A percentile compares a stretch with the other conserved stretches of the same genome.
Conservation (phyloP, 1,140 invertebrate species). For the Drosophila novamexicana region DNA sequence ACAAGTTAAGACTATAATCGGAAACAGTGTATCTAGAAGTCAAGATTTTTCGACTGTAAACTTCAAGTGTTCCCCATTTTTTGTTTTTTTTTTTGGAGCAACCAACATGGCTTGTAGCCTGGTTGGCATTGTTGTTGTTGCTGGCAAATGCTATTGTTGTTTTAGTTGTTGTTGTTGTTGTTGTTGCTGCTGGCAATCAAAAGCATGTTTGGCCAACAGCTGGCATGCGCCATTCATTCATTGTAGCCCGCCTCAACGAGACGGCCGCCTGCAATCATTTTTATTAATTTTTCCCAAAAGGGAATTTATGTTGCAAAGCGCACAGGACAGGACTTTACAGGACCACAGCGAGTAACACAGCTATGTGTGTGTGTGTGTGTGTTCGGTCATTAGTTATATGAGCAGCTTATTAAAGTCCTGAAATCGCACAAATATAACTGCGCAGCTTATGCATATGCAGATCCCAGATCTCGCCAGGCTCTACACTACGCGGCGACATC, state of each 20-base stretch:
- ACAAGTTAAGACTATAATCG: neutral
- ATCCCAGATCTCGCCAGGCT: neutral
- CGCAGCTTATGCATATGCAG: conserved; percentile 9
- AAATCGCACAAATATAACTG: neutral
- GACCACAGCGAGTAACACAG: neutral
- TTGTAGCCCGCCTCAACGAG: conserved; percentile 50
- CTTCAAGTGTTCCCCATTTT: neutral
- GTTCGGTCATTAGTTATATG: conserved; percentile 72
- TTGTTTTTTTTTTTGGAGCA: conserved; percentile 22
- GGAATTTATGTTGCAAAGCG: conserved; percentile 70
- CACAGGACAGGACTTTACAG: conserved; percentile 15
- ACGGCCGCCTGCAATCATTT: conserved; percentile 74
- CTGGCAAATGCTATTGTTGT: conserved; percentile 12
- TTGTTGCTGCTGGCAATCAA: conserved; percentile 72
- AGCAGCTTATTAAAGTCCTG: conserved; percentile 62
- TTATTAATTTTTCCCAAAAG: conserved; percentile 80
- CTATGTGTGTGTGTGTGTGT: neutral
- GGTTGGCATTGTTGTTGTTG: conserved; percentile 17
- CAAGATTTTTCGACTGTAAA: neutral
- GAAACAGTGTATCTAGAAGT: neutral
- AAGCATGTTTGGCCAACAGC: conserved; percentile 80
- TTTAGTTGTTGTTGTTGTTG: conserved; percentile 34
- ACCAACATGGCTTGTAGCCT: conserved; percentile 37
- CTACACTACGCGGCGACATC: neutral
- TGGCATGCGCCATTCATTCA: conserved; percentile 81